These are phyloP conservation scores for Latheticus oryzae DNA, from an alignment of 2,888 invertebrate species.

Conservation along the genomic window DNA sequence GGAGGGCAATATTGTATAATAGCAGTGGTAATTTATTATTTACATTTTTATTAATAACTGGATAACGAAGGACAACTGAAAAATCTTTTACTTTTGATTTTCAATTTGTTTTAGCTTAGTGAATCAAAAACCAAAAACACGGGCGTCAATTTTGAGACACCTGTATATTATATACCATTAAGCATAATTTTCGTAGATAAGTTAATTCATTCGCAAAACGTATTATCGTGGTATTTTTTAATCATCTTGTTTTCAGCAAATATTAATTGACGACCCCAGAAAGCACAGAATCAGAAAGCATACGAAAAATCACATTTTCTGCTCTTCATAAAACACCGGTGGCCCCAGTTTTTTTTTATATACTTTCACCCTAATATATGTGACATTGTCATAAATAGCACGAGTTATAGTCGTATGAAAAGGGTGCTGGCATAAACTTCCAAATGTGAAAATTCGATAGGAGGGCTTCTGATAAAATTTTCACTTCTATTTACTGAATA, in stretches of 20 bases:
- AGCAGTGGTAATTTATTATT: too few relatives aligned
- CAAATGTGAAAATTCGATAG: not conserved
- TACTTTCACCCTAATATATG: slow-evolving; percentile 14
- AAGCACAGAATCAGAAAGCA: slow-evolving; percentile 3
- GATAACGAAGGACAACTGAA: too few relatives aligned
- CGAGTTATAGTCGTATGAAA: slow-evolving; percentile 14
- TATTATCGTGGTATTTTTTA: slow-evolving; percentile 12
- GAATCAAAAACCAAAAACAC: too few relatives aligned
- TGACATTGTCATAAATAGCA: slow-evolving; percentile 19
- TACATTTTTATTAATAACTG: too few relatives aligned
- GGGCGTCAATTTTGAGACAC: too few relatives aligned
- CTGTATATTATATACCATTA: too few relatives aligned
- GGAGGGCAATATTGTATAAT: too few relatives aligned
- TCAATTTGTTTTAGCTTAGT: too few relatives aligned
- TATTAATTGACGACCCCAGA: slow-evolving; percentile 5
- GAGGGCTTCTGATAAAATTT: slow-evolving; percentile 11
- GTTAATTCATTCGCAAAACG: too few relatives aligned
- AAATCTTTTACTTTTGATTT: too few relatives aligned
- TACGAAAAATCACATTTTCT: slow-evolving; percentile 10
- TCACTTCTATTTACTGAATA: not conserved
- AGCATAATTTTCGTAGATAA: too few relatives aligned
- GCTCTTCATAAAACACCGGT: slow-evolving; percentile 16
- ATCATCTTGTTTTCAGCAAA: slow-evolving; percentile 11
- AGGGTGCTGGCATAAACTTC: not conserved
- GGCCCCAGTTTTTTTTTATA: slow-evolving; percentile 10